Evolutionary conservation across 2,888 invertebrate species (phyloP).

Genomic region (Rhopalosiphum nymphaeae): DNA sequence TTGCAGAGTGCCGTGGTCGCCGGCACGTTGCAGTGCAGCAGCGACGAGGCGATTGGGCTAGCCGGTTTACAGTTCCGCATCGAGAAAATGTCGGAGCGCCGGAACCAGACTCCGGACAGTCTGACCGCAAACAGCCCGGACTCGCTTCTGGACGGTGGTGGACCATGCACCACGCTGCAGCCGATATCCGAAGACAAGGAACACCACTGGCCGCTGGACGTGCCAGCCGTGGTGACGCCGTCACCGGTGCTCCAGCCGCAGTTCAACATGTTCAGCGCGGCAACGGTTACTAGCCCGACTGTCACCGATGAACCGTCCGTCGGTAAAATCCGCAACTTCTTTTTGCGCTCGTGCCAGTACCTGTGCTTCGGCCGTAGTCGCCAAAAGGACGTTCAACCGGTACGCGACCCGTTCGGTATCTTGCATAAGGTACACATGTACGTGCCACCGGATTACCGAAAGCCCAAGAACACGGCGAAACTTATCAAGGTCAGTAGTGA

Average conservation of each 20-base stretch:
- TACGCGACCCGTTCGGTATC: conserved; percentile 43
- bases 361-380: neutral
- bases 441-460: conserved; percentile 74
- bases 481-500: conserved; percentile 73
- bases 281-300: conserved; percentile 64
- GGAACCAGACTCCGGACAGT: conserved; percentile 66
- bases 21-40: conserved; percentile 75
- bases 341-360: neutral
- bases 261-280: conserved; percentile 47
- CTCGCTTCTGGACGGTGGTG: conserved; percentile 68
- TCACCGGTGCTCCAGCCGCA: conserved; percentile 55
- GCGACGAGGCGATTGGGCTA: conserved; percentile 76
- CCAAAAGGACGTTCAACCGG: neutral
- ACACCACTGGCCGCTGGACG: conserved; percentile 69
- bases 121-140: conserved; percentile 64
- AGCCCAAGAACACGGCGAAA: conserved; percentile 74
- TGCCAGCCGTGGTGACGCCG: conserved; percentile 67
- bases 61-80: conserved; percentile 77
- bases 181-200: conserved; percentile 70
- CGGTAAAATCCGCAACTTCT: neutral
- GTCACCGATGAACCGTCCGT: conserved; percentile 66
- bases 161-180: conserved; percentile 67
- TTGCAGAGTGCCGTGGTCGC: conserved; percentile 75
- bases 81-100: conserved; percentile 73
- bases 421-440: conserved; percentile 69